phyloP scores from a whole-genome alignment of 2,888 invertebrate species.

The Phengaris arion region DNA sequence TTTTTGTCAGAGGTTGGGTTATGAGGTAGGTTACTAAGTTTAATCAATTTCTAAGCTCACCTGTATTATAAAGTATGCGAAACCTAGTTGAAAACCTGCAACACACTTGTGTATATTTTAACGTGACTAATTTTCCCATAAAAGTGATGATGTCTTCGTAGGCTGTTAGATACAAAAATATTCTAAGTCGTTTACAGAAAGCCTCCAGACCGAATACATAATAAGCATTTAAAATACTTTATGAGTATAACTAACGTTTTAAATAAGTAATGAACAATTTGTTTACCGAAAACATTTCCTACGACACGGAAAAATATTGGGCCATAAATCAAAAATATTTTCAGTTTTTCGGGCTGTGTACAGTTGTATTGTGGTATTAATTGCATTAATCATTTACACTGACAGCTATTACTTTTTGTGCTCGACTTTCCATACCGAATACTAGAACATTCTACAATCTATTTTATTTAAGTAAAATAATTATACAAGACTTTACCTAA shows the following conservation, averaged over 20 bases:
- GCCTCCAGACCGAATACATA: neutral
- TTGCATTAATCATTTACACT: slow-evolving; percentile 76
- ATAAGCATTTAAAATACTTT: neutral
- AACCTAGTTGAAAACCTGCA: neutral
- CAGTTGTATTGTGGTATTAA: slow-evolving; percentile 72
- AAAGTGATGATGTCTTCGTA: neutral
- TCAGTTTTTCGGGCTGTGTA: slow-evolving; percentile 54
- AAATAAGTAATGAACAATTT: slow-evolving; percentile 11
- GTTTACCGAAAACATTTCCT: slow-evolving; percentile 21
- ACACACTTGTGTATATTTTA: neutral
- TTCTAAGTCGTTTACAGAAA: neutral
- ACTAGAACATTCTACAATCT: neutral
- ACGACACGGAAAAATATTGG: slow-evolving; percentile 15
- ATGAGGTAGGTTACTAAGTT: neutral
- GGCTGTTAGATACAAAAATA: neutral
- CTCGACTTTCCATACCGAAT: slow-evolving; percentile 68
- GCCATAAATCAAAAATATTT: slow-evolving; percentile 28
- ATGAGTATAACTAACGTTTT: neutral
- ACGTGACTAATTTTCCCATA: too few species aligned
- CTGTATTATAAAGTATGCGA: neutral
- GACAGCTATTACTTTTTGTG: slow-evolving; percentile 80
- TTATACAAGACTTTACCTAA: neutral
- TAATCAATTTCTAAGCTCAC: neutral
- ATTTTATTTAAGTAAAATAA: neutral
- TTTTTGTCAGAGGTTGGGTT: neutral